A percentile compares a stretch with the other conserved stretches of the same genome.
Evolutionary conservation across 2,113 vertebrate genomes (phyloP).

Genomic region (Isurus oxyrinchus): DNA sequence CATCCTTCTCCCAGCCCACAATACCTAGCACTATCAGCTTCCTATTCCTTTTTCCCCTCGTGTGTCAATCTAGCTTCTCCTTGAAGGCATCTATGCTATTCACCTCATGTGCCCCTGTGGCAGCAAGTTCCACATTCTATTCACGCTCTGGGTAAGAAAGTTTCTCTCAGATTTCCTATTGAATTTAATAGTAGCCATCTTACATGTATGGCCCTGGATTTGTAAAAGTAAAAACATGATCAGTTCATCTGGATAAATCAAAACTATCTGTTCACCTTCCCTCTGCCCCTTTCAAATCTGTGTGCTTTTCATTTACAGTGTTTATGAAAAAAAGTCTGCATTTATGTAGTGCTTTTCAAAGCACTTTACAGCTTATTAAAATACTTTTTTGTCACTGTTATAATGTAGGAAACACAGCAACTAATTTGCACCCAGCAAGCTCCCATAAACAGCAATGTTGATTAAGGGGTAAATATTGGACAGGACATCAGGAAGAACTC

Average conservation of each 20-base stretch:
- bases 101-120: background rate
- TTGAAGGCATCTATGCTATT: background rate
- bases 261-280: background rate
- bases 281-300: background rate
- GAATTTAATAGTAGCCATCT: background rate
- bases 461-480: background rate
- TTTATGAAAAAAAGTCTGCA: background rate
- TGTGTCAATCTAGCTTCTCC: background rate
- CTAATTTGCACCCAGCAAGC: background rate
- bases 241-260: background rate
- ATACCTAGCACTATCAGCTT: background rate
- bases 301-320: background rate
- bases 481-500: background rate
- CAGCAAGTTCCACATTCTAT: background rate
- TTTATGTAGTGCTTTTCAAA: background rate
- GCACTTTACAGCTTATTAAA: background rate
- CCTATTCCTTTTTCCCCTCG: background rate
- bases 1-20: background rate
- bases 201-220: too few species aligned
- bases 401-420: background rate
- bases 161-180: background rate
- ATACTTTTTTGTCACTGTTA: background rate
- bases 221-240: too few species aligned
- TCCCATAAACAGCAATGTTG: background rate
- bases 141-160: background rate